Evolutionary conservation across 2,797 vertebrate genomes (phyloP).

Genomic region (Platalea minor): DNA sequence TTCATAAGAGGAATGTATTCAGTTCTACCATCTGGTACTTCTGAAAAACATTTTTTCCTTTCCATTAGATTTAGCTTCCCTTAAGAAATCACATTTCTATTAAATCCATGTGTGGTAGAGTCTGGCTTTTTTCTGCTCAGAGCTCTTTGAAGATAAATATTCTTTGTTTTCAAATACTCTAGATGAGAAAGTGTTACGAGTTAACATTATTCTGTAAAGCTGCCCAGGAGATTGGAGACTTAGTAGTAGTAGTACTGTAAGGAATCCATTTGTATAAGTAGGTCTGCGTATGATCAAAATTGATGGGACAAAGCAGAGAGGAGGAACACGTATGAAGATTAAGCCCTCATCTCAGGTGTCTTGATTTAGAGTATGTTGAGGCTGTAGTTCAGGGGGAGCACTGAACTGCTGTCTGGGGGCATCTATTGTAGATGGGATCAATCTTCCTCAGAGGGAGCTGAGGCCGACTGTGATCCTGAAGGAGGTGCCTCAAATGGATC

Average conservation of each 20-base stretch:
- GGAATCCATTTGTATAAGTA: not conserved
- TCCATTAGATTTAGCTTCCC: not conserved
- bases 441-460: not conserved
- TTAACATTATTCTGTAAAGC: not conserved
- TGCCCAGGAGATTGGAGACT: not conserved
- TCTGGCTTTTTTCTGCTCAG: not conserved
- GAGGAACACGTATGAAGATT: not conserved
- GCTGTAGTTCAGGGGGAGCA: not conserved
- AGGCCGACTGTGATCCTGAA: not conserved
- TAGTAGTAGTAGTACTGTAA: not conserved
- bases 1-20: constrained; percentile 53
- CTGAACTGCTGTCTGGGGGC: not conserved
- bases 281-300: not conserved
- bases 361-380: not conserved
- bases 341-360: not conserved
- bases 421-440: not conserved
- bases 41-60: not conserved
- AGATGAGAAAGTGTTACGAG: not conserved
- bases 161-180: not conserved
- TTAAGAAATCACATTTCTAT: not conserved
- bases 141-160: not conserved
- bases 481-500: not conserved
- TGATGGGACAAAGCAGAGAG: not conserved
- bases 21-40: constrained; percentile 39
- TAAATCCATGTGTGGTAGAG: not conserved